Evolutionary conservation across 2,888 invertebrate genomes (phyloP).

Genomic region (Zhengitettix transpicula): DNA sequence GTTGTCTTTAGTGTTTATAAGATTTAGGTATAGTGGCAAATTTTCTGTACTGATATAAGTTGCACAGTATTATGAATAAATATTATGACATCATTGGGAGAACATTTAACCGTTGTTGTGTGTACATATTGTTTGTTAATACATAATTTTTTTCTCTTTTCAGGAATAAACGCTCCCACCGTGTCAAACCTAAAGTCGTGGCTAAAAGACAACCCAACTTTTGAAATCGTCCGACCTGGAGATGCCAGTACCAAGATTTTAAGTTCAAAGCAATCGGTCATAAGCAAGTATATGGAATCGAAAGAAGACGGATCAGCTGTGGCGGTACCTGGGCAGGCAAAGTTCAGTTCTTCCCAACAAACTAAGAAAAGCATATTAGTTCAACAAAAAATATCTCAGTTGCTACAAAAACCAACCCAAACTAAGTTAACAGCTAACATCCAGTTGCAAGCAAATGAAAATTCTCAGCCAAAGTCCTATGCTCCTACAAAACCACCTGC

Average conservation of each 20-base stretch:
- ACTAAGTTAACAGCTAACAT: not conserved
- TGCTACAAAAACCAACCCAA: not conserved
- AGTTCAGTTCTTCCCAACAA: not conserved
- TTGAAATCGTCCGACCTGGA: slow-evolving; percentile 49
- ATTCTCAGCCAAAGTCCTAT: not conserved
- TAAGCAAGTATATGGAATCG: too few relatives aligned
- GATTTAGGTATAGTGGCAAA: too few relatives aligned
- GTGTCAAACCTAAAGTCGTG: slow-evolving; percentile 62
- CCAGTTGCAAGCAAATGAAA: not conserved
- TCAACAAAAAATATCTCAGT: not conserved
- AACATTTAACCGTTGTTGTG: too few relatives aligned
- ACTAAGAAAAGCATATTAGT: not conserved
- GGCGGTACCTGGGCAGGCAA: not conserved
- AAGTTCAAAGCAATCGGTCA: not conserved
- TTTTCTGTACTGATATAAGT: too few relatives aligned
- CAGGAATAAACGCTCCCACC: slow-evolving; percentile 70
- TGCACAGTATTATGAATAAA: too few relatives aligned
- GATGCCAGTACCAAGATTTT: slow-evolving; percentile 1
- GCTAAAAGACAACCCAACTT: slow-evolving; percentile 75
- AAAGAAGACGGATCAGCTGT: too few relatives aligned
- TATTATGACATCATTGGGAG: too few relatives aligned
- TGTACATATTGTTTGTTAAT: too few relatives aligned
- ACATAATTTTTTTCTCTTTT: slow-evolving; percentile 14
- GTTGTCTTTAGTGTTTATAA: too few relatives aligned
- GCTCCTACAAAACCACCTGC: not conserved